Percentiles rank a stretch among this genome's conserved stretches.
Evolutionary conservation across 2,888 invertebrate species (phyloP).

Genomic region (Alviniconcha strummeri): DNA sequence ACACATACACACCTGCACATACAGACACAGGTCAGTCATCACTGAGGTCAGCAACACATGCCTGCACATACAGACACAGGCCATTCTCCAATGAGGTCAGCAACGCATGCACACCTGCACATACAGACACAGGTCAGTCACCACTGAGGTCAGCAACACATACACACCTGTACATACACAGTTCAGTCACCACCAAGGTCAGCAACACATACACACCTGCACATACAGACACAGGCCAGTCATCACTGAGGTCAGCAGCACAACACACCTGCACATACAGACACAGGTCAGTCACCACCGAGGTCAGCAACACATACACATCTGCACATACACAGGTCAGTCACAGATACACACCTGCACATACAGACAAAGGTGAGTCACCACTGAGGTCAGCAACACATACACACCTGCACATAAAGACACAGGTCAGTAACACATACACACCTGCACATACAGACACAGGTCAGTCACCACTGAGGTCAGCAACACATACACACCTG

Average conservation of each 20-base stretch:
- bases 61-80: no score
- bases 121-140: neutral
- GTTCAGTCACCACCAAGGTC: no score
- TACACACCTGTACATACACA: no score
- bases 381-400: neutral
- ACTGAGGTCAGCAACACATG: neutral
- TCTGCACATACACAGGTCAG: constrained; percentile 82
- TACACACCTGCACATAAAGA: no score
- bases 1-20: constrained; percentile 87
- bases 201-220: no score
- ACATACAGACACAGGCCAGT: no score
- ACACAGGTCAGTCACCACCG: no score
- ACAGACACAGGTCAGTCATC: neutral
- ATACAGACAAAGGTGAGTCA: neutral
- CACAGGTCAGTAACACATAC: no score
- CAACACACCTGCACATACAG: no score
- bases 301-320: no score
- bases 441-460: constrained; percentile 75
- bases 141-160: neutral
- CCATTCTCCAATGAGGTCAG: no score
- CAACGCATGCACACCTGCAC: constrained; percentile 75
- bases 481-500: neutral
- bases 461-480: neutral
- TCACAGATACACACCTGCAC: constrained; percentile 90
- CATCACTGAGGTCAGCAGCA: no score